Evolutionary conservation across 2,888 invertebrate species (phyloP).

Genomic region (Gnatocerus cornutus): DNA sequence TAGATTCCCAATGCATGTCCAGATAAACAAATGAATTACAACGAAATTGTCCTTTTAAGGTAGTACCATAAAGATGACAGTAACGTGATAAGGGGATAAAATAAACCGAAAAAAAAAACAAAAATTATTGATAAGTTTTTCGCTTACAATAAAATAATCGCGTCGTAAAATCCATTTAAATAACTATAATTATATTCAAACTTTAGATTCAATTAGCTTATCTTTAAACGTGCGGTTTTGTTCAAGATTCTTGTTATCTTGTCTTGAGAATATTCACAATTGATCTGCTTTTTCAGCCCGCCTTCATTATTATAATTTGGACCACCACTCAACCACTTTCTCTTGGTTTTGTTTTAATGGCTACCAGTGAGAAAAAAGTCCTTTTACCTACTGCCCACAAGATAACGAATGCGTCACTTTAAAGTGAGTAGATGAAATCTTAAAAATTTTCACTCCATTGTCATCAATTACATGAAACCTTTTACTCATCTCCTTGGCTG

Average conservation of each 20-base stretch:
- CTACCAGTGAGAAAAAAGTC: neutral
- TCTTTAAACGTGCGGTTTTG: constrained; percentile 46
- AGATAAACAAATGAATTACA: constrained; percentile 53
- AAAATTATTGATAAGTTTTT: constrained; percentile 32
- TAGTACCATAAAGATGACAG: constrained; percentile 49
- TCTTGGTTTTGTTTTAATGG: neutral
- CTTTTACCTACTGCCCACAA: neutral
- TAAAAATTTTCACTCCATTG: constrained; percentile 16
- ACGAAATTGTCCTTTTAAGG: constrained; percentile 48
- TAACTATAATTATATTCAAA: constrained; percentile 45
- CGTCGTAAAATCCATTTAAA: constrained; percentile 35
- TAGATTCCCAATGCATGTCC: constrained; percentile 50
- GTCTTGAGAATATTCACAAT: constrained; percentile 6
- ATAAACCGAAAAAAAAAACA: constrained; percentile 40
- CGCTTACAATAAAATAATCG: constrained; percentile 23
- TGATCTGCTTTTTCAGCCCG: neutral
- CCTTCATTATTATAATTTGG: constrained; percentile 13
- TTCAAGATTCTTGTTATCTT: constrained; percentile 28
- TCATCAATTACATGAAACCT: neutral
- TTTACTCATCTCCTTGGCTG: neutral
- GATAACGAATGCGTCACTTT: too few relatives aligned
- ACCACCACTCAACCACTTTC: constrained; percentile 11
- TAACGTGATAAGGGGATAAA: constrained; percentile 45
- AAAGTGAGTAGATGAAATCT: constrained; percentile 16
- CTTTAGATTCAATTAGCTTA: constrained; percentile 58